These are phyloP conservation scores for Vanessa cardui DNA, from an alignment of 2,888 invertebrate genomes.

Conservation along the genomic window DNA sequence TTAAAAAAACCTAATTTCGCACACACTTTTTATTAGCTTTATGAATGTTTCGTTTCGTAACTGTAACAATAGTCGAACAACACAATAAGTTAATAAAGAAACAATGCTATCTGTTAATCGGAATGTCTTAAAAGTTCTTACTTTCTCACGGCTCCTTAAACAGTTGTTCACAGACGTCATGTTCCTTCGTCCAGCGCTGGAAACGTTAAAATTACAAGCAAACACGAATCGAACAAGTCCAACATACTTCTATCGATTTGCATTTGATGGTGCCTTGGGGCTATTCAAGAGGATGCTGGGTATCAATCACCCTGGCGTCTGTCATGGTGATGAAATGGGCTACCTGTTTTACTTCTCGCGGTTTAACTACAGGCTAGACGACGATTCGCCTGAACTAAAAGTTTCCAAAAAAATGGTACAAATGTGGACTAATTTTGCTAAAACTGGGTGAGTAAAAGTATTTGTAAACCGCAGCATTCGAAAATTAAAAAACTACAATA, in stretches of 20 bases:
- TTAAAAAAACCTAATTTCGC: too few species aligned
- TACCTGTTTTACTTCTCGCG: slow-evolving; percentile 85
- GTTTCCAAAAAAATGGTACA: slow-evolving; percentile 84
- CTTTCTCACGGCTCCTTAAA: slow-evolving; percentile 31
- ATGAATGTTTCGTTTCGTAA: too few species aligned
- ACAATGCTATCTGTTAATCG: not conserved
- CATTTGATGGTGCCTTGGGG: slow-evolving; percentile 84
- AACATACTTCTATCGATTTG: slow-evolving; percentile 84
- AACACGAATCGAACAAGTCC: slow-evolving; percentile 73
- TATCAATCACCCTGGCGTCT: slow-evolving; percentile 82
- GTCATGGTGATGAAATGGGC: slow-evolving; percentile 86
- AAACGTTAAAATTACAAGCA: slow-evolving; percentile 75
- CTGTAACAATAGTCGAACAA: not conserved
- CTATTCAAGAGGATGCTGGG: slow-evolving; percentile 85
- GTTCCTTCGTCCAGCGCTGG: slow-evolving; percentile 83
- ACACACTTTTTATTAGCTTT: too few species aligned
- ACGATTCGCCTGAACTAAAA: slow-evolving; percentile 81
- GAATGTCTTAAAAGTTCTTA: slow-evolving; percentile 1
- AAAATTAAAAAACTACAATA: too few species aligned
- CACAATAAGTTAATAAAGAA: not conserved
- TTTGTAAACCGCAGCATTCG: too few species aligned
- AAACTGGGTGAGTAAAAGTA: slow-evolving; percentile 78
- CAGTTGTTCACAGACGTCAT: slow-evolving; percentile 85
- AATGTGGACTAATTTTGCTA: slow-evolving; percentile 86
- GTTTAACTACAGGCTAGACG: slow-evolving; percentile 83